These are phyloP conservation scores for Neodiprion pinetum DNA, from an alignment of 1,140 invertebrate genomes.

Conservation along the genomic window DNA sequence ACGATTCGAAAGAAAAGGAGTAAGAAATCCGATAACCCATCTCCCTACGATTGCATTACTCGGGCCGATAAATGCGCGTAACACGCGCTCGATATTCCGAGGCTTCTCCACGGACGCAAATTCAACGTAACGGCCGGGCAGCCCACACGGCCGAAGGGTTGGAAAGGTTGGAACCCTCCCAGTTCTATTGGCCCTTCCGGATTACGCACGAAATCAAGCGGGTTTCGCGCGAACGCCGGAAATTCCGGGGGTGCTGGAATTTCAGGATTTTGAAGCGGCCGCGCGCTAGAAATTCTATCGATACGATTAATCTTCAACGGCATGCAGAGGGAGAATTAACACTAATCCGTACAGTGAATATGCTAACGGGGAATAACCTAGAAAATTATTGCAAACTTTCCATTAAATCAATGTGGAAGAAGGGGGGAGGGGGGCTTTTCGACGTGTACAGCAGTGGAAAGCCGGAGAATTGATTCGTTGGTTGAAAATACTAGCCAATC, in stretches of 20 bases:
- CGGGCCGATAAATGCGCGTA: no score
- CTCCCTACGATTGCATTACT: no score
- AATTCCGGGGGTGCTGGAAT: background rate
- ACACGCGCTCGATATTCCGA: no score
- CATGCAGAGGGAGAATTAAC: background rate
- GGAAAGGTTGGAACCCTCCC: background rate
- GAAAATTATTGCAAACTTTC: background rate
- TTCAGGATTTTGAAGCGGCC: background rate
- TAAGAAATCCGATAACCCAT: background rate
- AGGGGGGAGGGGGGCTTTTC: background rate
- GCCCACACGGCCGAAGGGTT: background rate
- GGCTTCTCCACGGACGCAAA: no score
- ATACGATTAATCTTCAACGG: background rate
- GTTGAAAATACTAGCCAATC: background rate
- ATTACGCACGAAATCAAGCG: constrained; percentile 7
- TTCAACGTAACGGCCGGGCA: no score
- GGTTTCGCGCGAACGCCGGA: background rate
- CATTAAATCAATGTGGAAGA: background rate
- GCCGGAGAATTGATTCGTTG: background rate
- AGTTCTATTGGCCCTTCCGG: background rate
- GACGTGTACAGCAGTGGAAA: background rate
- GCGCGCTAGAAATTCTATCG: background rate
- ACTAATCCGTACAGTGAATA: background rate
- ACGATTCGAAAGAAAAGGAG: background rate
- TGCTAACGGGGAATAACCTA: background rate